phyloP scores from a whole-genome alignment of 2,113 vertebrate genomes.

The Sinocyclocheilus grahami region DNA sequence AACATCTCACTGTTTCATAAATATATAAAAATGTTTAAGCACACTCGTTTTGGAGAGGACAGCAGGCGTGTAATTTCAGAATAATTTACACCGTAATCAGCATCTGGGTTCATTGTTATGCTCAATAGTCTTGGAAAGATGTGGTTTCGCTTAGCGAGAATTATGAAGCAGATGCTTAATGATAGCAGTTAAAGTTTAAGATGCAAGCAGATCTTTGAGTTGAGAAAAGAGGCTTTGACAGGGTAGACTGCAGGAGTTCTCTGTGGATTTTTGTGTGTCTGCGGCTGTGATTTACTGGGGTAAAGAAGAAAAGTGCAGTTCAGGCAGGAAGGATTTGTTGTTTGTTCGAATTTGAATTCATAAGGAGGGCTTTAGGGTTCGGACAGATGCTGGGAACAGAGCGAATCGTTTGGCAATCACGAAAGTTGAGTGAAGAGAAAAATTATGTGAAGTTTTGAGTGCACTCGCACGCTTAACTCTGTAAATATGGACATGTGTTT shows the following conservation, averaged over 20 bases:
- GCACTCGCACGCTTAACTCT: slow-evolving; percentile 24
- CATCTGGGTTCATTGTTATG: slow-evolving; percentile 39
- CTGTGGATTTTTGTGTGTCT: slow-evolving; percentile 7
- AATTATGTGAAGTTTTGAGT: slow-evolving; percentile 18
- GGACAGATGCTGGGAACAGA: slow-evolving; percentile 37
- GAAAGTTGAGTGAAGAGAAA: neutral
- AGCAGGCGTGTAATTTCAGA: slow-evolving; percentile 20
- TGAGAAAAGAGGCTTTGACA: slow-evolving; percentile 18
- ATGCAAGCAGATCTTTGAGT: neutral
- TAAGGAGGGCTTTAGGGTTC: slow-evolving; percentile 45
- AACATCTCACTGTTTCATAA: slow-evolving; percentile 22
- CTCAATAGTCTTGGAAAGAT: slow-evolving; percentile 22
- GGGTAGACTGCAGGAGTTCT: slow-evolving; percentile 9
- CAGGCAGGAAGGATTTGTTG: slow-evolving; percentile 36
- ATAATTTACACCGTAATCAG: slow-evolving; percentile 31
- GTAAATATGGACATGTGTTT: slow-evolving; percentile 23
- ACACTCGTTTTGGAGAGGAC: slow-evolving; percentile 1
- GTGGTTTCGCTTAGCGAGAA: neutral
- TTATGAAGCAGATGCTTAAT: slow-evolving; percentile 23
- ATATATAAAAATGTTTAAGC: slow-evolving; percentile 38
- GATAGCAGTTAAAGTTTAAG: slow-evolving; percentile 33
- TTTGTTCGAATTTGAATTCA: slow-evolving; percentile 35
- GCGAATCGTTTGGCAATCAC: slow-evolving; percentile 38
- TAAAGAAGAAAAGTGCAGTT: slow-evolving; percentile 27
- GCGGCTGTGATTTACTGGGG: slow-evolving; percentile 33